Evolutionary conservation across 2,888 invertebrate genomes (phyloP).

Genomic region (Mamestra brassicae): DNA sequence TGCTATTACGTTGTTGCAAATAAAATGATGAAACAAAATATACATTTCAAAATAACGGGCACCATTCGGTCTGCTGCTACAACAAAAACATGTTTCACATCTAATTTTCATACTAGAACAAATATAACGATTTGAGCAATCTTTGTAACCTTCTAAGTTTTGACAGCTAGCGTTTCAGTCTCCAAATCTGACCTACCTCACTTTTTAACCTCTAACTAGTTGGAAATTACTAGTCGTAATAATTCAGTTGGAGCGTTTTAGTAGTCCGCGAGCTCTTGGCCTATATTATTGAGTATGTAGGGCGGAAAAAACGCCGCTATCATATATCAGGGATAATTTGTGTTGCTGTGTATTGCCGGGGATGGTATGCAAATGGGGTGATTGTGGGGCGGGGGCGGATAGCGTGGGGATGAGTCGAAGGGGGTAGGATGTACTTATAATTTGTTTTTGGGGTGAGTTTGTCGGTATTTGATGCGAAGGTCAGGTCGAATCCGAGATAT

Average conservation of each 20-base stretch:
- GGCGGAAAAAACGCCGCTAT: conserved; percentile 43
- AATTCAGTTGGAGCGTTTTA: conserved; percentile 38
- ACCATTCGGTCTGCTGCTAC: conserved; percentile 5
- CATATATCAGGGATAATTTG: conserved; percentile 65
- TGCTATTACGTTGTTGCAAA: neutral
- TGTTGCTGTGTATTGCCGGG: conserved; percentile 50
- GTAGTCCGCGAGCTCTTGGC: conserved; percentile 26
- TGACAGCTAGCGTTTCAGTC: conserved; percentile 19
- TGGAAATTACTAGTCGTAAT: conserved; percentile 16
- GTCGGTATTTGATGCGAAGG: conserved; percentile 49
- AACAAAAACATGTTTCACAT: conserved; percentile 17
- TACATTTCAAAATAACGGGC: conserved; percentile 10
- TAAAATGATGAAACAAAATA: conserved; percentile 12
- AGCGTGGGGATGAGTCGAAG: neutral
- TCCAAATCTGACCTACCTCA: conserved; percentile 50
- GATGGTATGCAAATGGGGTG: conserved; percentile 62
- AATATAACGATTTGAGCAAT: conserved; percentile 17
- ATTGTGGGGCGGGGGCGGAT: conserved; percentile 31
- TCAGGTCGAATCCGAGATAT: conserved; percentile 28
- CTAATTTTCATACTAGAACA: conserved; percentile 22
- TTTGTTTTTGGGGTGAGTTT: conserved; percentile 45
- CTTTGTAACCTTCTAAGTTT: conserved; percentile 26
- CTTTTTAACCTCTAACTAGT: conserved; percentile 14
- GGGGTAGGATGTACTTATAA: conserved; percentile 34
- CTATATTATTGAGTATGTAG: conserved; percentile 47